phyloP scores from a whole-genome alignment of 2,113 vertebrate genomes.

The Calyptommatus sinebrachiatus region DNA sequence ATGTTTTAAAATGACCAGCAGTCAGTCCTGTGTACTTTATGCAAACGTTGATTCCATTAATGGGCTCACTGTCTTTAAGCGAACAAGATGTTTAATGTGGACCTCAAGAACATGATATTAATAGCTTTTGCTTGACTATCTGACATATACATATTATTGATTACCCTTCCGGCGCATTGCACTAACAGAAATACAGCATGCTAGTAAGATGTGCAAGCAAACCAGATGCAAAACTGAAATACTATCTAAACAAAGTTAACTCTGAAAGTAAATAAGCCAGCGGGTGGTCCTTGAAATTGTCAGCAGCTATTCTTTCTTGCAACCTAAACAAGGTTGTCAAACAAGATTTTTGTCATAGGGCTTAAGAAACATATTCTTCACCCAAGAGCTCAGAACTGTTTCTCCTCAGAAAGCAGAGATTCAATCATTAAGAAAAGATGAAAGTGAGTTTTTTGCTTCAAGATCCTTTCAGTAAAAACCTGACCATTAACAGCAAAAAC shows the following conservation, averaged over 20 bases:
- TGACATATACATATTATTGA: conserved; percentile 48
- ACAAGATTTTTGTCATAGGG: conserved; percentile 59
- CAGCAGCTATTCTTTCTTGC: conserved; percentile 63
- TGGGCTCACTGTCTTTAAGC: conserved; percentile 33
- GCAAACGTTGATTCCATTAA: conserved; percentile 41
- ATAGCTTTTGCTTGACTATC: conserved; percentile 45
- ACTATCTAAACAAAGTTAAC: conserved; percentile 68
- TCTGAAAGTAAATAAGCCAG: conserved; percentile 64
- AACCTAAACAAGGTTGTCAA: conserved; percentile 65
- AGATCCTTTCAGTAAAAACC: neutral
- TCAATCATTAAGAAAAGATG: conserved; percentile 36
- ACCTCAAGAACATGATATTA: conserved; percentile 34
- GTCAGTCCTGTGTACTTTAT: conserved; percentile 21
- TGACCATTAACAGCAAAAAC: neutral
- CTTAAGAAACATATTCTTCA: conserved; percentile 51
- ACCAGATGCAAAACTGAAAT: conserved; percentile 65
- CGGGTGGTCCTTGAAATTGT: conserved; percentile 64
- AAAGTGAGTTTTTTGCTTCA: conserved; percentile 35
- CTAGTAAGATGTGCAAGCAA: conserved; percentile 51
- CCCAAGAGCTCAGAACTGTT: conserved; percentile 39
- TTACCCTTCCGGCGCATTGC: conserved; percentile 40
- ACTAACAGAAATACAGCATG: conserved; percentile 34
- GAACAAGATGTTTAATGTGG: conserved; percentile 50
- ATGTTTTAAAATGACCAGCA: neutral
- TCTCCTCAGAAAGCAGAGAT: conserved; percentile 32